Evolutionary conservation across 2,113 vertebrate genomes (phyloP).

Genomic region (Rhagologus leucostigma): DNA sequence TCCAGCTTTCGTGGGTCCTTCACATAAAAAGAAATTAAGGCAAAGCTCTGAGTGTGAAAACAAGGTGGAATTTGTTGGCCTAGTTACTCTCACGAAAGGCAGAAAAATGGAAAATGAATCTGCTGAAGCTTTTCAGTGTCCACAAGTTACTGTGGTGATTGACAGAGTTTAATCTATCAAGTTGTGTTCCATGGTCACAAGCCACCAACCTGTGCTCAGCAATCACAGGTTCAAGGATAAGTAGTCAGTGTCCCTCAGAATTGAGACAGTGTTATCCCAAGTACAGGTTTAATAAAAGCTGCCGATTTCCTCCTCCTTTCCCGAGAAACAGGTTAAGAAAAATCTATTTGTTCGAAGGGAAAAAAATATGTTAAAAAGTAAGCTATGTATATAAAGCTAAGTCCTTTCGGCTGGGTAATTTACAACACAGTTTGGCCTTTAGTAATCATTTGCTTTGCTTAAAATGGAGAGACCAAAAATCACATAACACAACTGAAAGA

Average conservation of each 20-base stretch:
- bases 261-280: background rate
- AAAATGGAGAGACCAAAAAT: background rate
- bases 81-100: no score
- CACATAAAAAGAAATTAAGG: constrained; percentile 18
- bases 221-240: background rate
- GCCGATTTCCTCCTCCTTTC: background rate
- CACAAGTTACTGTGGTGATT: constrained; percentile 50
- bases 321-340: background rate
- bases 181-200: constrained; percentile 44
- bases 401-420: background rate
- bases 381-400: background rate
- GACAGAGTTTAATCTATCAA: constrained; percentile 58
- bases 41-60: background rate
- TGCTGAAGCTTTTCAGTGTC: no score
- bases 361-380: background rate
- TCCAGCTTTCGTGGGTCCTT: background rate
- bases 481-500: background rate
- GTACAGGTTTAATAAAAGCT: background rate
- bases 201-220: constrained; percentile 7
- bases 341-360: background rate
- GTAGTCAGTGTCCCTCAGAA: background rate
- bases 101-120: no score
- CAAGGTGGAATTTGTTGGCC: background rate
- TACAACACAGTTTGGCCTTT: background rate
- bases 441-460: background rate